Evolutionary conservation across 2,888 invertebrate species (phyloP).

Genomic region (Philopedon plagiatum): DNA sequence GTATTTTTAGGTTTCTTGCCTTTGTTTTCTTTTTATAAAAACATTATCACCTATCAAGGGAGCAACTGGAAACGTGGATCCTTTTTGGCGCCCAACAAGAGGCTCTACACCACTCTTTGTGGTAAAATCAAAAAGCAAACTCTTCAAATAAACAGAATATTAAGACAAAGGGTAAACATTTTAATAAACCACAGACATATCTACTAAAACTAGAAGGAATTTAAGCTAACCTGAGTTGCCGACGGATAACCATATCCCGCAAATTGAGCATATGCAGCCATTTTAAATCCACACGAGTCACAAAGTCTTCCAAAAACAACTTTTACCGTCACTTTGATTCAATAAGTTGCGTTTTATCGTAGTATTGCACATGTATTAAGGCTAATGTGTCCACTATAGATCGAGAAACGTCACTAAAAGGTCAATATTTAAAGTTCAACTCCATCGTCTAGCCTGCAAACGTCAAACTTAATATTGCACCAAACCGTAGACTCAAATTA

Average conservation of each 20-base stretch:
- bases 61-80: too few species aligned
- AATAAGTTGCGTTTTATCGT: background rate
- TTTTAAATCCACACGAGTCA: constrained; percentile 57
- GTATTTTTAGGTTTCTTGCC: too few species aligned
- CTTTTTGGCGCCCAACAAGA: too few species aligned
- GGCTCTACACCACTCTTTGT: too few species aligned
- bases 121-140: too few species aligned
- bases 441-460: background rate
- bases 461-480: background rate
- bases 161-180: too few species aligned
- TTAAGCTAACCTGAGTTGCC: constrained; percentile 85
- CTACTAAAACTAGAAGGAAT: too few species aligned
- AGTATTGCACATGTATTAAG: constrained; percentile 19
- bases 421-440: background rate
- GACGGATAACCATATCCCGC: constrained; percentile 91
- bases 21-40: too few species aligned
- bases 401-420: constrained; percentile 4
- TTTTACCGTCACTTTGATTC: constrained; percentile 8
- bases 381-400: background rate
- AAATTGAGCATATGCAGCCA: constrained; percentile 92
- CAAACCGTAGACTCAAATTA: background rate
- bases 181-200: too few species aligned
- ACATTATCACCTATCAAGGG: too few species aligned
- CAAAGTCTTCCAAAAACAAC: constrained; percentile 19
- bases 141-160: too few species aligned